Base-by-base conservation (phyloP, 2,888 invertebrate genomes). In the Athalia circularis region DNA sequence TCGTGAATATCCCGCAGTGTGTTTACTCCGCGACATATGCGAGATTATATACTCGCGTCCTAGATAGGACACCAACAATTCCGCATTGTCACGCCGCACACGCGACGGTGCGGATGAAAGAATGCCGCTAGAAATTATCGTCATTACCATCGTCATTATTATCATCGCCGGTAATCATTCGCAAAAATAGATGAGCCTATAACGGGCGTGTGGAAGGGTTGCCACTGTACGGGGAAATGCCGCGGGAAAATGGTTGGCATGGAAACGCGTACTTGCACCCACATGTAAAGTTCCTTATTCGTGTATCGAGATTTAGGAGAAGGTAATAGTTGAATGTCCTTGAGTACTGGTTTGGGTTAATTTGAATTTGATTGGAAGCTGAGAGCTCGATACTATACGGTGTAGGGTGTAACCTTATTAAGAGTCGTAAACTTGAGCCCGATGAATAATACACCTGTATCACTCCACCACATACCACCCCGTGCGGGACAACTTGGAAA, bases 341-440 rank as follows among this genome's bases (percentile, higher is more conserved):
- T 4, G n/a, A 15, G 11, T 68, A 68, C 68, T 68, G 68, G 64
- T 47, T 72, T 72, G 8, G 72, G 72, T 72, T 72, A 72, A 72
- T 72, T 72, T 59, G 47, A 59, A 50, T 59, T 52, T 72, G 59
- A 72, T 72, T 72, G 57, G 72, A 59, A 59, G 72, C 57, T 59
- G 59, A 72, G 72, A 72, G 72, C 72, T 57, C 47, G 72, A 72
- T 72, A 57, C 72, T 13, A 2, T 29, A 29, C 29, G 29, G 29
- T 29, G 29, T 29, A 29, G 29, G 72, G 72, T 57, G 59, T 72
- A 72, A 59, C 72, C 72, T 72, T 15, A 13, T 52, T n/a, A 29
- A 29, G 54, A 57, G 72, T 72, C 72, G 72, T 72, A 72, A 72
- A 59, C 72, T 72, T 59, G 47, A 59, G 9, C 68, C 52, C 5